Percentiles rank a stretch among this genome's conserved stretches.
Evolutionary conservation across 1,140 invertebrate genomes (phyloP).

Genomic region (Diorhabda carinulata): DNA sequence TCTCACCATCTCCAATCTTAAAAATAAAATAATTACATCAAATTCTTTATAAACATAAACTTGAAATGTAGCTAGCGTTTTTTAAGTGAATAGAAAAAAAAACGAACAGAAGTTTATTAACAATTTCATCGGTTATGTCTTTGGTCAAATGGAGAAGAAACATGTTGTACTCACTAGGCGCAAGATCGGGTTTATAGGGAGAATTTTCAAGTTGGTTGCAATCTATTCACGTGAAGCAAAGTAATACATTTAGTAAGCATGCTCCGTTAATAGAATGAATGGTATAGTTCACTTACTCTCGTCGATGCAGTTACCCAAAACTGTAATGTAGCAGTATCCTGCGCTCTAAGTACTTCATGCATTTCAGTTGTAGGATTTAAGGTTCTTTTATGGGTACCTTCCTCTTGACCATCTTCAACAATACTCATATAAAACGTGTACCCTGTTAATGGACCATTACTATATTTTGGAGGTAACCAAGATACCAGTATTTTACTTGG

Average conservation of each 20-base stretch:
- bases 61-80: too few relatives aligned
- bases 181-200: too few relatives aligned
- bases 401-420: conserved; percentile 68
- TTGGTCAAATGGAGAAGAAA: too few relatives aligned
- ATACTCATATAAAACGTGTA: conserved; percentile 80
- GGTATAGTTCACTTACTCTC: conserved; percentile 38
- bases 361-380: conserved; percentile 60
- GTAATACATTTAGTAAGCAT: too few relatives aligned
- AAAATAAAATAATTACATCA: conserved; percentile 11
- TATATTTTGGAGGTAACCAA: conserved; percentile 73
- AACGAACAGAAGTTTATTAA: too few relatives aligned
- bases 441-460: conserved; percentile 72
- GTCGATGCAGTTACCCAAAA: conserved; percentile 81
- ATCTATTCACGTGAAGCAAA: too few relatives aligned
- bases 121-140: too few relatives aligned
- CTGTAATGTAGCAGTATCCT: conserved; percentile 68
- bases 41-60: too few relatives aligned
- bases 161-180: too few relatives aligned
- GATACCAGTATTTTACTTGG: conserved; percentile 81
- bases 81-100: too few relatives aligned
- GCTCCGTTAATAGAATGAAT: too few relatives aligned
- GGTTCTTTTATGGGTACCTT: conserved; percentile 66
- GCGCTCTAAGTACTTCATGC: conserved; percentile 68
- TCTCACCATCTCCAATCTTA: conserved; percentile 72
- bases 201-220: too few relatives aligned